These are phyloP conservation scores for Coracias cyanogaster DNA, from an alignment of 2,797 vertebrate genomes.

Conservation along the genomic window DNA sequence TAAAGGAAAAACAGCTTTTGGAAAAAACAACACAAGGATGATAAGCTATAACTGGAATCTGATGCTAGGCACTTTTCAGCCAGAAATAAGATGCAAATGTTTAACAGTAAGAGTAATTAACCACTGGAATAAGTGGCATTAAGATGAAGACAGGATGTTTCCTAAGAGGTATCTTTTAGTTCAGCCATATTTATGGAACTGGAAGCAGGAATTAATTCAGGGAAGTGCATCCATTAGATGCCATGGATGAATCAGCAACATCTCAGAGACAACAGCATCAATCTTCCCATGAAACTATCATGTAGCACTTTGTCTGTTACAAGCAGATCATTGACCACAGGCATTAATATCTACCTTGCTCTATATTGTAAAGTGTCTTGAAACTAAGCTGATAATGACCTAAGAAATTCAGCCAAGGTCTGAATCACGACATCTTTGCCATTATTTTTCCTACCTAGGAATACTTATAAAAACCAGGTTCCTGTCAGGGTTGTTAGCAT, in stretches of 20 bases:
- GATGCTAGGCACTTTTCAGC: neutral
- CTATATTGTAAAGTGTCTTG: neutral
- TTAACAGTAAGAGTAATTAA: constrained; percentile 69
- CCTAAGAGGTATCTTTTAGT: constrained; percentile 53
- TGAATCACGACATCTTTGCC: neutral
- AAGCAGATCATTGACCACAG: neutral
- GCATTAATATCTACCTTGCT: neutral
- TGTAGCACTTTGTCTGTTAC: constrained; percentile 45
- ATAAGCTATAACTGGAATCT: constrained; percentile 42
- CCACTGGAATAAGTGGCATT: constrained; percentile 25
- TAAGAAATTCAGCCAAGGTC: neutral
- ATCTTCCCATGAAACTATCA: constrained; percentile 55
- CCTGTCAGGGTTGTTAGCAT: neutral
- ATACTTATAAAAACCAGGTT: neutral
- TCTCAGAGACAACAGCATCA: constrained; percentile 8
- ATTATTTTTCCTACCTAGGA: neutral
- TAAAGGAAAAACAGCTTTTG: neutral
- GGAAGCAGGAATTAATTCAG: constrained; percentile 68
- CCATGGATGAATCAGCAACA: constrained; percentile 62
- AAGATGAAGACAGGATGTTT: constrained; percentile 56
- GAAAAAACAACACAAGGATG: neutral
- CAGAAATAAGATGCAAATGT: constrained; percentile 55
- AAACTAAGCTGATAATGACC: neutral
- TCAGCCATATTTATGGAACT: constrained; percentile 55
- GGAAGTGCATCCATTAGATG: constrained; percentile 67